A percentile compares a stretch with the other conserved stretches of the same genome.
Evolutionary conservation across 2,113 vertebrate genomes (phyloP).

Genomic region (Hylia prasina): DNA sequence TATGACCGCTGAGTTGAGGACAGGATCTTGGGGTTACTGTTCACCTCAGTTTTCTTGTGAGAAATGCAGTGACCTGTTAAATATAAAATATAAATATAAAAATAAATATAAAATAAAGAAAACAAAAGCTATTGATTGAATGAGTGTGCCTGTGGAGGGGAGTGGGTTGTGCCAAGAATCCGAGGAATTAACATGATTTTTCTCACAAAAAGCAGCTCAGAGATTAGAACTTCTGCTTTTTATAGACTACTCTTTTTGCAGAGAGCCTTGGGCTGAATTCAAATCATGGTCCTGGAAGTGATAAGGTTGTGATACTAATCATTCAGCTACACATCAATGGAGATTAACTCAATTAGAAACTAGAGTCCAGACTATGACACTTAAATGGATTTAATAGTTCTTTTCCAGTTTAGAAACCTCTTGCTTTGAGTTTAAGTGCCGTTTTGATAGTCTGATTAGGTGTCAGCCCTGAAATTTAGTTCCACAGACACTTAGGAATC

Average conservation of each 20-base stretch:
- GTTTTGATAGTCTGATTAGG: constrained; percentile 43
- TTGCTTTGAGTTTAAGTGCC: constrained; percentile 4
- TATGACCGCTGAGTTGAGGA: not conserved
- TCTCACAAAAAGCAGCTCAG: not conserved
- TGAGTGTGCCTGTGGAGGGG: not conserved
- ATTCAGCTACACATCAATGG: constrained; percentile 24
- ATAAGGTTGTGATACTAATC: constrained; percentile 52
- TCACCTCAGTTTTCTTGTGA: constrained; percentile 21
- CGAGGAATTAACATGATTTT: not conserved
- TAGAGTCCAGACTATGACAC: constrained; percentile 7
- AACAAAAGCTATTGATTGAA: not conserved
- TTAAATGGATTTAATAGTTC: constrained; percentile 42
- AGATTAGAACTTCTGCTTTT: constrained; percentile 27
- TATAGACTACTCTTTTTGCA: constrained; percentile 36
- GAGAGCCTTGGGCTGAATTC: constrained; percentile 47
- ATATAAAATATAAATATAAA: no score
- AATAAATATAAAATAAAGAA: constrained; percentile 32
- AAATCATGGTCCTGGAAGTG: constrained; percentile 45
- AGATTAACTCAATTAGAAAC: constrained; percentile 39
- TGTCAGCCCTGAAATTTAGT: constrained; percentile 57
- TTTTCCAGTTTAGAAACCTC: not conserved
- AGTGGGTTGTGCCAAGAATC: constrained; percentile 19
- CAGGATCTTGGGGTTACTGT: constrained; percentile 7
- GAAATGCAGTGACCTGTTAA: constrained; percentile 36
- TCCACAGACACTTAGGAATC: constrained; percentile 20